Evolutionary conservation across 2,888 invertebrate genomes (phyloP), one percentile per base, ranked within the genome.

Genomic region (Vanessa cardui): DNA sequence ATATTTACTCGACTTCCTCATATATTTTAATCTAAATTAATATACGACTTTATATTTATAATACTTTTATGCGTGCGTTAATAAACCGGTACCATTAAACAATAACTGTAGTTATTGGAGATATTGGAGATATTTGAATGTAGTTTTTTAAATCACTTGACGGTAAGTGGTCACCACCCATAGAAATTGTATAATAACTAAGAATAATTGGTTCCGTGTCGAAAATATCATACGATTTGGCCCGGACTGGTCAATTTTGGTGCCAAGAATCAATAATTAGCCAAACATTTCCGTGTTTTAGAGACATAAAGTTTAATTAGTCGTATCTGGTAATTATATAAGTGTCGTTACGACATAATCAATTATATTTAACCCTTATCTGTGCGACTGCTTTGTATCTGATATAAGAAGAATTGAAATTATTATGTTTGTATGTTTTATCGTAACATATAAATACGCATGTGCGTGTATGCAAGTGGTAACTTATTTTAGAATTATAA

Each of bases 1-100:
- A 21, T 52, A 21, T 15, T 52, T 54, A 6, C 31, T 54, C n/a
- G 49, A 54, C 21, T 31, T 26, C 16, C 52, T 26, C n/a, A 31
- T 54, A n/a, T 54, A 54, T 54, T 26, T 54, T 54, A 54, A 54
- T n/a, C 52, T 54, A 54, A 54, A 52, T 52, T 52, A 21, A 52
- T 31, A 54, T 21, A 50, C 21, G 20, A 3, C 46, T 2, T 39
- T 39, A 39, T 54, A 31, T 54, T 8, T 54, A 31, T 31, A 54
- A 54, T 31, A 54, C 0, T n/a, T 54, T 54, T n/a, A 52, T 31
- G 52, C 9, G 18, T 50, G 21, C 50, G 50, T 31, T 54, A 31
- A 26, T 52, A 54, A 54, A 8, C 52, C 16, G 31, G 31, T 54
- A 16, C 26, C 31, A 26, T 54, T 54, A 26, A 15, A 50, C 12